Evolutionary conservation across 2,113 vertebrate species (phyloP), one percentile per base, ranked within the genome.

Genomic region (Anthoscopus minutus): DNA sequence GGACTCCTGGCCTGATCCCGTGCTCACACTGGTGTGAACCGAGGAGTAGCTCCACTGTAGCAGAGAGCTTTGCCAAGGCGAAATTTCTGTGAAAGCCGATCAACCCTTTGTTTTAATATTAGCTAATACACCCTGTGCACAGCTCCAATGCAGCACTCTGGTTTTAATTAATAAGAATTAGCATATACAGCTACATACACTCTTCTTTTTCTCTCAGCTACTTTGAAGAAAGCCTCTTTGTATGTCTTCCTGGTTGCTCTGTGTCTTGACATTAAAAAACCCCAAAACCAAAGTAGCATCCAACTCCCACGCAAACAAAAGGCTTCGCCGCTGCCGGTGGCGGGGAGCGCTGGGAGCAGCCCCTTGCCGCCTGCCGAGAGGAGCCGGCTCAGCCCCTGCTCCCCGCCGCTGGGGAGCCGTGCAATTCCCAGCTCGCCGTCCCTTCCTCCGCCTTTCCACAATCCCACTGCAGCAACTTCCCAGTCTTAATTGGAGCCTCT

Each of bases 131-230:
- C 76, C 57, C 67, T 40, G 38, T 86, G 86, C 56, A 15, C 79
- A 44, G 72, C 80, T 86, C 83, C 91, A 92, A 64, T 77, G 40
- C 47, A 67, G 73, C 23, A 8, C 70, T 95, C 86, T 91, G 81
- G 47, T 61, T 95, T 97, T 96, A 95, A 97, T 96, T 96, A 97
- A 78, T 96, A 81, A 76, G 37, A 91, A 95, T 97, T 95, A 97
- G 73, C 92, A 96, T 96, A 89, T 38, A 51, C 69, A 84, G 88
- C 86, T 93, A 92, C 67, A 69, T 71, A 37, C 25, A 24, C 48
- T 73, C 12, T 87, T 60, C 35, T 85, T 61, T 70, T 61, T 72
- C 51, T 3, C 45, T 87, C 30, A 56, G 69, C 53, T 71, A 28
- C 92, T 96, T 96, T 96, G 94, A 97, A 95, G 92, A 84, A 93